Percentiles rank a stretch among this genome's conserved stretches.
Conservation (phyloP, 2,797 vertebrate species). For the Phalloptychus januarius region DNA sequence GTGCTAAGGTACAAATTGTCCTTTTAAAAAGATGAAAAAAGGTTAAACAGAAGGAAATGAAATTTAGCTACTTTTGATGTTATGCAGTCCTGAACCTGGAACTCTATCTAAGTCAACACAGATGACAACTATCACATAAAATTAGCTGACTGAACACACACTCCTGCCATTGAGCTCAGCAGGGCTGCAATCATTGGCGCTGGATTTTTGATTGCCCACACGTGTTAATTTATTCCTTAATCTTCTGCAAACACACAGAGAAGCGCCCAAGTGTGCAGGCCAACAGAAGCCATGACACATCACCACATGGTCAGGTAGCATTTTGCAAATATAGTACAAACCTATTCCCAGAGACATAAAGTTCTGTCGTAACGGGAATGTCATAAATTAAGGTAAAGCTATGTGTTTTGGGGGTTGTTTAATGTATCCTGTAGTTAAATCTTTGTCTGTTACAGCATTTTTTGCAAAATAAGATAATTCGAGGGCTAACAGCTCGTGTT, state of each 20-base stretch:
- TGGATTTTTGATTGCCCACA: constrained; percentile 75
- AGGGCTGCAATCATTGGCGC: constrained; percentile 36
- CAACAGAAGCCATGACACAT: constrained; percentile 84
- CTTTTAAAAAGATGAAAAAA: neutral
- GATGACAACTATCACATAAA: neutral
- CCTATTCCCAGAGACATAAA: constrained; percentile 20
- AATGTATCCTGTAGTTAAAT: neutral
- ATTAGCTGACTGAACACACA: neutral
- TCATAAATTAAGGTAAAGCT: neutral
- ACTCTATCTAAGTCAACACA: neutral
- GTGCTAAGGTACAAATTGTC: neutral
- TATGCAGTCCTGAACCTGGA: neutral
- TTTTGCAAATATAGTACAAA: constrained; percentile 72
- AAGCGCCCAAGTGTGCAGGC: constrained; percentile 75
- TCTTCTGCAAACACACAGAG: constrained; percentile 75
- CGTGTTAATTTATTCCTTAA: constrained; percentile 83
- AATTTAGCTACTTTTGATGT: neutral
- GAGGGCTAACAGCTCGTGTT: neutral
- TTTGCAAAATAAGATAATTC: neutral
- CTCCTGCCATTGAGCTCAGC: constrained; percentile 33
- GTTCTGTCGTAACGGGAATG: neutral
- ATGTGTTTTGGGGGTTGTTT: neutral
- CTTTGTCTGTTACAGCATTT: neutral
- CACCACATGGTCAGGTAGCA: constrained; percentile 82
- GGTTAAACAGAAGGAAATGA: neutral